Evolutionary conservation across 2,113 vertebrate genomes (phyloP), one percentile per base, ranked within the genome.

Genomic region (Enhydra lutris): DNA sequence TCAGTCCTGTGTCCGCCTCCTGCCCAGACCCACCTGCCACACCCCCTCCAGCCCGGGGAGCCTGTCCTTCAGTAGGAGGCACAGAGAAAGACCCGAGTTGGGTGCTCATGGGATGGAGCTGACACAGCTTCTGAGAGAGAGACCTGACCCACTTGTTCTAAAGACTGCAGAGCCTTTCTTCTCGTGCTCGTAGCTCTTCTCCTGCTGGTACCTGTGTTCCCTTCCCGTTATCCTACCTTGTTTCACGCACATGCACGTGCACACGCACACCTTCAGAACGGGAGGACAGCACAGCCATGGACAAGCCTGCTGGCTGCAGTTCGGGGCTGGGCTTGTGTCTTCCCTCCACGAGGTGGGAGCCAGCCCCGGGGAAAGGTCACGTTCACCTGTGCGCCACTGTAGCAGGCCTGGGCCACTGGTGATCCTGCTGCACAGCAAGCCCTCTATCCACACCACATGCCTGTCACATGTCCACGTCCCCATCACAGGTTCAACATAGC

Each of bases 391-490:
- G 52, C 17, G 6, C 52, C 52, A 1, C 52, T 4, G 5, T 55
- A 55, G 52, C 17, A 55, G 17, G 52, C 52, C 69, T 24, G 71
- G 39, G 18, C 47, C 47, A 3, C 7, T 31, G 5, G 6, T 9
- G 11, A 12, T 8, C 61, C 74, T 23, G 50, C 36, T 6, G 31
- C 26, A 1, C 83, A 0, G 15, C 17, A 5, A 23, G 14, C 29
- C 7, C 84, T 21, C 21, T 13, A 34, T 76, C 52, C 23, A 4
- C 5, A 0, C 81, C 18, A 1, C 71, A 1, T 0, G 0, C 34
- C 45, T 3, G 12, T 20, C 7, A 0, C 11, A 0, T 0, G 31
- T 50, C 55, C 24, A 0, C 1, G 4, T 20, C 9, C 67, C 52
- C 23, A 2, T 31, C 52, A 34, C 76, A 4, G 76, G 42, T 15